These are phyloP conservation scores for Tyto alba DNA, from an alignment of 2,113 vertebrate species.

Conservation along the genomic window DNA sequence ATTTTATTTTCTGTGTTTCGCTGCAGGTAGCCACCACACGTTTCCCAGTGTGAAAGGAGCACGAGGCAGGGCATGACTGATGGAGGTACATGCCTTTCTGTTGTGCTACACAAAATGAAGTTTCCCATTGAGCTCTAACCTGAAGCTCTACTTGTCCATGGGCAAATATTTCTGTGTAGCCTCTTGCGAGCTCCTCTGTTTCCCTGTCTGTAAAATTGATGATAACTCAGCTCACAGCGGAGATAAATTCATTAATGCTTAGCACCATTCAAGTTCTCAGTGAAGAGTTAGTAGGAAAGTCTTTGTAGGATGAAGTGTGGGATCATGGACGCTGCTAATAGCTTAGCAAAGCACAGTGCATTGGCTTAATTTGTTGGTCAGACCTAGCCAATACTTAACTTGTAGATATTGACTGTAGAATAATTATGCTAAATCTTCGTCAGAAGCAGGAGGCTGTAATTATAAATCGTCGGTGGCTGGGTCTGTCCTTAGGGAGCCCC, in stretches of 20 bases:
- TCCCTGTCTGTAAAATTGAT: neutral
- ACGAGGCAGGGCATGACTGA: no score
- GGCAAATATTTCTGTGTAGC: neutral
- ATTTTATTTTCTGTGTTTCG: neutral
- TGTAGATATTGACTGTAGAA: neutral
- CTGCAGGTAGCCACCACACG: neutral
- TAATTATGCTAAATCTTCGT: neutral
- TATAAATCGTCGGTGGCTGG: neutral
- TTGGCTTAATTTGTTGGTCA: neutral
- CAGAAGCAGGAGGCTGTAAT: neutral
- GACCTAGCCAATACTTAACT: neutral
- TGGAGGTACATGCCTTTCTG: accelerated
- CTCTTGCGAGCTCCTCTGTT: neutral
- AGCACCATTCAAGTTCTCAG: neutral
- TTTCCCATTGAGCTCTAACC: neutral
- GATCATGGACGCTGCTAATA: neutral
- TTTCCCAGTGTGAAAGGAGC: neutral
- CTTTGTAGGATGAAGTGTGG: neutral
- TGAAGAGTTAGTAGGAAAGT: neutral
- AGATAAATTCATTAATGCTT: neutral
- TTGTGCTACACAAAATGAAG: neutral
- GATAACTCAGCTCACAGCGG: neutral
- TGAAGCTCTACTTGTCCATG: neutral
- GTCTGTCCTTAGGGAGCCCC: neutral
- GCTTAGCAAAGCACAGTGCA: neutral